Evolutionary conservation across 2,113 vertebrate species (phyloP).

Genomic region (Campylomormyrus tamandua): DNA sequence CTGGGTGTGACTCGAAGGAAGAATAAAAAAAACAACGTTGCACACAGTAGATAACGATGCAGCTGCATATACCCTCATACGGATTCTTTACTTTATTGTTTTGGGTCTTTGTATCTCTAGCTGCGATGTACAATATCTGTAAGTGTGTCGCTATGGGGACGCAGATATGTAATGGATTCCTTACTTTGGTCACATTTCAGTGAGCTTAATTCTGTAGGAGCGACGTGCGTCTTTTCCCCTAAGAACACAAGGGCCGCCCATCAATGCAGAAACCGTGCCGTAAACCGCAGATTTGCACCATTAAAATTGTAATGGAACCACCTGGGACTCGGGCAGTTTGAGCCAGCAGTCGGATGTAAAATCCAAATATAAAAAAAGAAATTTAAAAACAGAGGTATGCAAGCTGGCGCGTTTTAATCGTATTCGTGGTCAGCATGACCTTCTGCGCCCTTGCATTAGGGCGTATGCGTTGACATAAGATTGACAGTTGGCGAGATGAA

Average conservation of each 20-base stretch:
- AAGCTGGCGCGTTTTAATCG: not conserved
- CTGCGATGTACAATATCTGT: not conserved
- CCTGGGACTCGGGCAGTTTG: not conserved
- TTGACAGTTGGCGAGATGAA: not conserved
- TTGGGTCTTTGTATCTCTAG: not conserved
- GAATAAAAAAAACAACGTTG: not conserved
- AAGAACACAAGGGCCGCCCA: not conserved
- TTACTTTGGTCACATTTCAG: not conserved
- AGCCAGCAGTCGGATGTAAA: not conserved
- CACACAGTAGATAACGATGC: not conserved
- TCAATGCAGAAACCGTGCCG: not conserved
- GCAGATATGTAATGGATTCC: not conserved
- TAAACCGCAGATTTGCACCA: not conserved
- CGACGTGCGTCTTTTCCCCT: not conserved
- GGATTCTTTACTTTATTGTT: not conserved
- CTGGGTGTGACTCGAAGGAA: not conserved
- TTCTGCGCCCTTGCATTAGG: not conserved
- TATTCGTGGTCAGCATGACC: not conserved
- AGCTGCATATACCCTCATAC: not conserved
- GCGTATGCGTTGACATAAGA: not conserved
- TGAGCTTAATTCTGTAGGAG: not conserved
- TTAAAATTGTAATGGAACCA: conserved; percentile 12
- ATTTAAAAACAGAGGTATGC: not conserved
- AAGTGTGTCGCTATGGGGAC: not conserved
- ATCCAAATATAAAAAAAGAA: not conserved